Base-by-base conservation (phyloP, 1,140 invertebrate species). In the Ceratina calcarata region DNA sequence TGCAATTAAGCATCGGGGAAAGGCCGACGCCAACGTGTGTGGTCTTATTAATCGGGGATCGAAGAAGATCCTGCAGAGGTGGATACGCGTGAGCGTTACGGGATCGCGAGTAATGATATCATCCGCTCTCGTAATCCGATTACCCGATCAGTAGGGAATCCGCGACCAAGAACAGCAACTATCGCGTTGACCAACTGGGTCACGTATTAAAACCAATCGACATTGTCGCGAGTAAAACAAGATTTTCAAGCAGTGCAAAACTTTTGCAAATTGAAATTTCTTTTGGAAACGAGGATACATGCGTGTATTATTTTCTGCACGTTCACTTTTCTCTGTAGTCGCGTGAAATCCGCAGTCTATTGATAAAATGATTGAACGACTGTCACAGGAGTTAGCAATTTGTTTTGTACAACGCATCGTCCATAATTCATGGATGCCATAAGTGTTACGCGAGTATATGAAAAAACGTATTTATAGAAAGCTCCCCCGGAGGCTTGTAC, bases 401-500 rank as follows among this genome's bases (percentile, higher is more conserved):
- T 12, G 62, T 68, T 57, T 24, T 53, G 10, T n/a, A 18, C n/a
- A 73, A 55, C 61, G 15, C n/a, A 69, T 78, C 60, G 73, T 86
- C 64, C 45, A 85, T 82, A 76, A 85, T 82, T 82, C 82, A 82
- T 79, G 68, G 74, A 79, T 72, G 57, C 60, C 58, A n/a, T 53
- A 55, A 70, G 71, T 62, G 12, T 74, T 79, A 65, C 37, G 27
- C 24, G 20, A 18, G 62, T 4, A 12, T 60, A 57, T 27, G 2
- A 53, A 58, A 81, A 81, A 51, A 24, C 60, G 49, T 66, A 62
- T 78, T 81, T 74, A 75, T 74, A 78, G 65, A 78, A 73, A 75
- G 65, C 18, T 76, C 55, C 37, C 67, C 32, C 64, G 49, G 0
- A 24, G 22, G 60, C 22, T 72, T 65, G 68, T 78, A 82, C 60